phyloP scores from a whole-genome alignment of 2,797 vertebrate species.

The Rhinoraja longicauda region DNA sequence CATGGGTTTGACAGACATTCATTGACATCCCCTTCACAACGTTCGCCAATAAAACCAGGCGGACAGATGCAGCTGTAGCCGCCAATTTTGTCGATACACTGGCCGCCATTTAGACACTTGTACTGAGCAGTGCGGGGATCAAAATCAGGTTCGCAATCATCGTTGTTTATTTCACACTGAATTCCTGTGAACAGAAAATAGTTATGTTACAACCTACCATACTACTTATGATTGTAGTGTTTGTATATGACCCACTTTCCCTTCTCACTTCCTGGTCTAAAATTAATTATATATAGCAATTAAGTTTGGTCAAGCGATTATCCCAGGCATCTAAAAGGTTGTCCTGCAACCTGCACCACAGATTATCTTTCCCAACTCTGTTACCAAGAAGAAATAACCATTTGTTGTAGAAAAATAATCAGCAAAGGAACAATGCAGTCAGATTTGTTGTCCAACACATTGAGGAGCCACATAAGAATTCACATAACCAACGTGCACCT shows the following conservation, averaged over 20 bases:
- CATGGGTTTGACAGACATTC: conserved; percentile 81
- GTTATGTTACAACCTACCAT: background rate
- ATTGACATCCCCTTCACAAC: conserved; percentile 85
- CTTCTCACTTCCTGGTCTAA: background rate
- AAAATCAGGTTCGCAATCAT: conserved; percentile 60
- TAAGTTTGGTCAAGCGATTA: background rate
- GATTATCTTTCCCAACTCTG: background rate
- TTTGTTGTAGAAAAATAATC: background rate
- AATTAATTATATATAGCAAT: background rate
- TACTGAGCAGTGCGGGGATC: conserved; percentile 50
- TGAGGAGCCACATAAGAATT: background rate
- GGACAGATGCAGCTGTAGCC: conserved; percentile 75
- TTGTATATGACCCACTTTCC: background rate
- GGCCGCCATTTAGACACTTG: conserved; percentile 61
- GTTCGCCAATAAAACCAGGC: conserved; percentile 77
- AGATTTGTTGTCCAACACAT: background rate
- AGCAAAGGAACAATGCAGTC: background rate
- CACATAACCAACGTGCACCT: background rate
- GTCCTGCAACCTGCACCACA: background rate
- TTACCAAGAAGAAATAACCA: background rate
- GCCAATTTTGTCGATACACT: conserved; percentile 77
- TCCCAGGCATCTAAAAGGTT: background rate
- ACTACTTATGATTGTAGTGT: background rate
- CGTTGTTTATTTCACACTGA: conserved; percentile 62
- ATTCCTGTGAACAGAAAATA: conserved; percentile 49